Base-by-base conservation (phyloP, 2,888 invertebrate species). In the Melitaea athalia region DNA sequence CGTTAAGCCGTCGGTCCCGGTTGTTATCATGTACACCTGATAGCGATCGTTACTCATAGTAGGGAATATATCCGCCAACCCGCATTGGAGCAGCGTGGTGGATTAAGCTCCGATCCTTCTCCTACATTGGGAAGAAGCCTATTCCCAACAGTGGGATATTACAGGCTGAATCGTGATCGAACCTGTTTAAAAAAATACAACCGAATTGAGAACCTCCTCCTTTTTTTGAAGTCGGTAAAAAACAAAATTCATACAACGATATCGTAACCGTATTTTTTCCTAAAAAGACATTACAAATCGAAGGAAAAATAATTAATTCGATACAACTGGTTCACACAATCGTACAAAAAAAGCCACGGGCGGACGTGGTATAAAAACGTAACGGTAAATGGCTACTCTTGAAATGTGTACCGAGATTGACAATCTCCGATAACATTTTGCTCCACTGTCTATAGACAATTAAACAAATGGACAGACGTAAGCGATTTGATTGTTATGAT, bases 401-500 rank as follows among this genome's bases (percentile, higher is more conserved):
- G 68, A 63, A 70, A 70, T 68, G 52, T 45, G 62, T 63, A 68
- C 50, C 67, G 72, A 88, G 92, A 92, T 91, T 89, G 90, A 91
- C 89, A 91, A 87, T 81, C 82, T 81, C 82, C 79, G 91, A 92
- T 92, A 92, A 91, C 85, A 87, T 87, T 87, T 87, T 85, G 85
- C 86, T 82, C 86, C 81, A 77, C 79, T 81, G 86, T 85, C 87
- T 86, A 85, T 83, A 81, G 83, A 80, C 89, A 87, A 89, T 91
- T 89, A 89, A 87, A 91, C 88, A 91, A 89, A 90, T 84, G 87
- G 91, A 91, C 89, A 87, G 85, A 81, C 77, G 83, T 83, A 82
- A 84, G 81, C 82, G 81, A 87, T 91, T 88, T 88, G 90, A 91
- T 91, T 87, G 83, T 85, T 88, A 78, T 86, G 89, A 91, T 91